A percentile compares a stretch with the other conserved stretches of the same genome.
Conservation (phyloP, 2,888 invertebrate species). For the Drosophila tanythrix region DNA sequence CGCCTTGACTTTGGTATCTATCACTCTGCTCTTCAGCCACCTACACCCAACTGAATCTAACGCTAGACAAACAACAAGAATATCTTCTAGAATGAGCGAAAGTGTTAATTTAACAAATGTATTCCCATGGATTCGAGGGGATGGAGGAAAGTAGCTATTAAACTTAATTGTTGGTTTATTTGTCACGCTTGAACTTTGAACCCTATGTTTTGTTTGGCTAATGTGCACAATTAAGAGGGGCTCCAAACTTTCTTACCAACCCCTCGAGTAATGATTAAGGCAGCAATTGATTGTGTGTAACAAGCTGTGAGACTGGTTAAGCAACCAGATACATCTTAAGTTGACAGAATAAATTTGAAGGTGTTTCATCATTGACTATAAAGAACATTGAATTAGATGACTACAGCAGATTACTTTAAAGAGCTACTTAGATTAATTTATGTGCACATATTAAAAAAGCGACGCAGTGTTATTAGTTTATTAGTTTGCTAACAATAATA, state of each 20-base stretch:
- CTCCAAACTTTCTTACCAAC: constrained; percentile 38
- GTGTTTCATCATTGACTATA: background rate
- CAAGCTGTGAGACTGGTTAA: constrained; percentile 45
- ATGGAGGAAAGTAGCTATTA: constrained; percentile 57
- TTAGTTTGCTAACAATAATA: background rate
- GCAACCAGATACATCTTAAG: constrained; percentile 5
- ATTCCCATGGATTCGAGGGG: constrained; percentile 25
- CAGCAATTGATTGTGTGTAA: constrained; percentile 49
- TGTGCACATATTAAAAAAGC: background rate
- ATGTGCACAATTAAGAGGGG: constrained; percentile 65
- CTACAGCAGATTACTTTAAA: background rate
- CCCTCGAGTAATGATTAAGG: constrained; percentile 20
- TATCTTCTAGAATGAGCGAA: constrained; percentile 36
- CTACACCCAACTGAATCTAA: constrained; percentile 30
- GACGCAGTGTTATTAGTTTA: background rate
- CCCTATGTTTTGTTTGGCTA: constrained; percentile 55
- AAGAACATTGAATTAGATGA: background rate
- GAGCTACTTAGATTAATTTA: background rate
- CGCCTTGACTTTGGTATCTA: constrained; percentile 36
- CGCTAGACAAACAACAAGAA: constrained; percentile 41
- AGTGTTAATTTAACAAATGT: constrained; percentile 77
- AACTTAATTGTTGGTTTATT: constrained; percentile 76
- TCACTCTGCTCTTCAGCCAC: background rate
- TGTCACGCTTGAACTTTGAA: constrained; percentile 78
- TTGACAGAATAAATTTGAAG: background rate